Base-by-base conservation (phyloP, 2,797 vertebrate species). In the Melanotaenia maccullochi region DNA sequence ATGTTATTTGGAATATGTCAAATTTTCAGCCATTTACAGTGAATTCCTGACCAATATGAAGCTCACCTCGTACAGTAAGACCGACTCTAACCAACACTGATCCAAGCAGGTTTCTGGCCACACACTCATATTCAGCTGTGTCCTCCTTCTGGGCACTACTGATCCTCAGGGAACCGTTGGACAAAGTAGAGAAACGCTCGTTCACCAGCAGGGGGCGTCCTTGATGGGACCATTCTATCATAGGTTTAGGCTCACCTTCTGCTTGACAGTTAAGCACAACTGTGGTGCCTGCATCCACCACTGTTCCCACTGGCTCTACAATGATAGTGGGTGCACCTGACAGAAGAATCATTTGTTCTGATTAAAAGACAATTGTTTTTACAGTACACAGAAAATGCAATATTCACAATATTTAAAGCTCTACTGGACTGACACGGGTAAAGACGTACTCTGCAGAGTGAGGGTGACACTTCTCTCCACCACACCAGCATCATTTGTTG, bases 121-220 rank as follows among this genome's bases (percentile, higher is more conserved):
- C 93, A 1, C 98, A 99, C 86, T 98, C 94, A n/a, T 98, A 99
- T 38, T 96, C 91, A 0, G 97, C 88, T 0, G 97, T 99, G 85
- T 99, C 97, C 85, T 97, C 96, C 82, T 95, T 96, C 73, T 82
- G 95, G 14, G 94, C 93, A 0, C 92, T 87, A 18, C 89, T 82
- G 42, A 99, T 87, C 33, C 88, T 92, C 57, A 99, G 89, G 0
- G 98, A 98, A 49, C 95, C 92, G 0, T 98, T 97, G 24, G 94
- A 82, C 74, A 99, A 82, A 33, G 93, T 28, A 1, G 89, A 79
- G 72, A 96, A 84, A 63, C 94, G 93, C 25, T 94, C 89, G 0
- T 90, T 78, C 22, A 78, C 91, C 80, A 91, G 77, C 22, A 98
- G 60, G 0, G 95, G 90, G 3, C 72, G 92, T 0, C 96, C 96